Base-by-base conservation (phyloP, 1,140 invertebrate genomes). In the Drosophila simulans region DNA sequence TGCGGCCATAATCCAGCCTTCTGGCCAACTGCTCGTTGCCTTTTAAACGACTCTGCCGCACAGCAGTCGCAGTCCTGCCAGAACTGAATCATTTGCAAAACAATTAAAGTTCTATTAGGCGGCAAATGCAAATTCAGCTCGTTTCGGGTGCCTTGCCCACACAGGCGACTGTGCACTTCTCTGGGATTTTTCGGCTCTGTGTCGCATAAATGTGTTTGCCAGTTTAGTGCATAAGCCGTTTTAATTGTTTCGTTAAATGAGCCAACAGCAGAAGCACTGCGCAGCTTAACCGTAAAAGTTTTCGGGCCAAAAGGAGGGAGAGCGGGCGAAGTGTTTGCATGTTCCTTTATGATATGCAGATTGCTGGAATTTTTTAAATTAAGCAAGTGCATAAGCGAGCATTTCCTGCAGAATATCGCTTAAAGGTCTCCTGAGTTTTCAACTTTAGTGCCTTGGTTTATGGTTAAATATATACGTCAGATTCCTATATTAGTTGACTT, bases 171-270 rank as follows among this genome's bases (percentile, higher is more conserved):
- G 22, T 42, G 22, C 60, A 62, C 72, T 69, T 74, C 45, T 34
- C 52, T 65, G 52, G 53, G 46, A 68, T 76, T 77, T 76, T 68
- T 68, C 62, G 27, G 51, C 53, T 68, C 40, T 77, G 73, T 69
- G 73, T 69, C 63, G 74, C 73, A 77, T 77, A 77, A 77, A 68
- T 76, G 74, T 77, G 73, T 77, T 77, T 62, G 63, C 73, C 73
- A 77, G 52, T 77, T 77, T 77, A 71, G 63, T 69, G 79, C 83
- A 79, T 83, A 86, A 86, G 82, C 82, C 83, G 69, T 76, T 86
- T 86, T 86, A 86, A 86, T 86, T 86, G 83, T 86, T 86, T 86
- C 79, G 82, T 86, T 88, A 86, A 86, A 86, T 88, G 83, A 86
- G 75, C 70, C 74, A 48, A 58, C 54, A 42, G 43, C 43, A 31